Evolutionary conservation across 2,888 invertebrate genomes (phyloP), one percentile per base, ranked within the genome.

Genomic region (Clistopyga incitator): DNA sequence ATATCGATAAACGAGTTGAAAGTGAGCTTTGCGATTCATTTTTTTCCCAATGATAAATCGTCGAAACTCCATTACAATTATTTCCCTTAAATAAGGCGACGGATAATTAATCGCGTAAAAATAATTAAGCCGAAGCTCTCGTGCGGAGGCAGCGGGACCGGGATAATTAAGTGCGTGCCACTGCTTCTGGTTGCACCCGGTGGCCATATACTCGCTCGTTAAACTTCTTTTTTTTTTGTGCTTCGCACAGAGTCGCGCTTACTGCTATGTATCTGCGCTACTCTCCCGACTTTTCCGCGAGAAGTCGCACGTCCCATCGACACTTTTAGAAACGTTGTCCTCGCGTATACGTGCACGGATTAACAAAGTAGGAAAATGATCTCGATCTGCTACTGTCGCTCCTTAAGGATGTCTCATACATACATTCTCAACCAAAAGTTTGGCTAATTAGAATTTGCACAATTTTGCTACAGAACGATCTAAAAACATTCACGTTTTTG

Each of bases 231-330:
- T 61, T 59, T 59, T 71, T 25, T 70, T 56, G n/a, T 42, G 68
- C 45, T 78, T 74, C 67, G 52, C 67, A 34, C 6, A 61, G 18
- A 4, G 42, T 42, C 54, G 54, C 10, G 54, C 54, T 23, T 52
- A 20, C 56, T 25, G 56, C 13, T 50, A 50, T 18, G 25, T 25
- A 23, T 23, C 50, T 11, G 64, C 64, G 38, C 34, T 38, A 38
- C 76, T 83, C 83, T 83, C 78, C 67, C 81, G 64, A 81, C 81
- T 84, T 84, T 84, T 84, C 81, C 78, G 70, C 84, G 78, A 80
- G 72, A 61, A 80, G 72, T 34, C 77, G 80, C 72, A 50, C 64
- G 64, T 64, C 61, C 64, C 52, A 68, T 72, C 80, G 80, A 84
- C 67, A 84, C 84, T 84, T 78, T 81, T 81, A 78, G 84, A 84